Evolutionary conservation across 2,888 invertebrate species (phyloP).

Genomic region (Stenodema calcarata): DNA sequence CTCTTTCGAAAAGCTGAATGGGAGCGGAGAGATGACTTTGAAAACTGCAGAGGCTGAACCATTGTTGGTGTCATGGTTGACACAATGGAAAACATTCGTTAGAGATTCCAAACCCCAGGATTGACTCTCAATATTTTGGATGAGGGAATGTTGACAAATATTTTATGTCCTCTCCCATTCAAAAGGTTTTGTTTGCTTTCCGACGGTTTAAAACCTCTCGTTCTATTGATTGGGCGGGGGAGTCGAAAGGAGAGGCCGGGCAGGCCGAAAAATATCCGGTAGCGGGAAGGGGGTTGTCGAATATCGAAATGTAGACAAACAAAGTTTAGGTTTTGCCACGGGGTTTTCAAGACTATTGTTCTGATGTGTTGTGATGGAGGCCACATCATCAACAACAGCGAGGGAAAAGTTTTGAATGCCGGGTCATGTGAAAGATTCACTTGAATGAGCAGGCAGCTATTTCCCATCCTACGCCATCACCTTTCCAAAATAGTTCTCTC

Average conservation of each 20-base stretch:
- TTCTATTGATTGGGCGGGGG: background rate
- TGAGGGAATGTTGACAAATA: constrained; percentile 25
- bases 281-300: background rate
- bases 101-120: background rate
- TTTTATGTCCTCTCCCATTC: constrained; percentile 15
- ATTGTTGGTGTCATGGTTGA: background rate
- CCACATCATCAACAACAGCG: constrained; percentile 1
- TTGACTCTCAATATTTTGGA: constrained; percentile 19
- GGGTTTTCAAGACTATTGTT: constrained; percentile 29
- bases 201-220: background rate
- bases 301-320: constrained; percentile 26
- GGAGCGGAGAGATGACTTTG: background rate
- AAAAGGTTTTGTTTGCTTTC: constrained; percentile 26
- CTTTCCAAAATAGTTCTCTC: background rate
- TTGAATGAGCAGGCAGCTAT: background rate
- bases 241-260: background rate
- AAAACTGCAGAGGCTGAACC: background rate
- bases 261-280: constrained; percentile 5
- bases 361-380: background rate
- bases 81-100: constrained; percentile 19
- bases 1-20: background rate
- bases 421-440: constrained; percentile 25
- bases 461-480: background rate
- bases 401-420: background rate
- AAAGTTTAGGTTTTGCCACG: constrained; percentile 13